phyloP scores from a whole-genome alignment of 2,888 invertebrate species.

The Heliconius aoede region DNA sequence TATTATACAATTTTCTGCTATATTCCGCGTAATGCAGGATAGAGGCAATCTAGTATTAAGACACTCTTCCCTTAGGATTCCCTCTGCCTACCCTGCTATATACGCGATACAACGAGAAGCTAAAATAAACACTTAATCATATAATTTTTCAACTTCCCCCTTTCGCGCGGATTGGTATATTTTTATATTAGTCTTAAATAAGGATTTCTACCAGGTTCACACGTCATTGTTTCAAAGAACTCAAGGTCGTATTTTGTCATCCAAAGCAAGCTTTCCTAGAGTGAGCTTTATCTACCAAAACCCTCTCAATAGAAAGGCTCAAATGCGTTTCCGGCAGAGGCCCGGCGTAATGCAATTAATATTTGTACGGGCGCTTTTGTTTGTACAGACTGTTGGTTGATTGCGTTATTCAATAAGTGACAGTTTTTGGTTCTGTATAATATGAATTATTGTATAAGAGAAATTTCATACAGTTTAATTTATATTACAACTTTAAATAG shows the following conservation, averaged over 20 bases:
- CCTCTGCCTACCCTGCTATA: too few species aligned
- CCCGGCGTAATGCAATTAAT: conserved; percentile 62
- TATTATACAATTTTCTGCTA: not conserved
- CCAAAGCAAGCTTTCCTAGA: not conserved
- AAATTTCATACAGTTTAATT: not conserved
- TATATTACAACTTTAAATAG: not conserved
- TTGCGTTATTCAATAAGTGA: conserved; percentile 44
- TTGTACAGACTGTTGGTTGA: conserved; percentile 50
- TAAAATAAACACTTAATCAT: too few species aligned
- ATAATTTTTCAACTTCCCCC: too few species aligned
- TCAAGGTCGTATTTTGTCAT: too few species aligned
- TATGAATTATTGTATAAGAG: not conserved
- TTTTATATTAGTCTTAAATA: too few species aligned
- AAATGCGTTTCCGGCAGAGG: conserved; percentile 44
- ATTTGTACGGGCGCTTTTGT: conserved; percentile 56
- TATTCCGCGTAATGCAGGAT: too few species aligned
- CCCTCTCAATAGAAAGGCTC: conserved; percentile 33
- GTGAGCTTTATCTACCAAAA: conserved; percentile 3
- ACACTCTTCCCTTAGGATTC: too few species aligned
- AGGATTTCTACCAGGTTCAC: not conserved
- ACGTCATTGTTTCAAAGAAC: not conserved
- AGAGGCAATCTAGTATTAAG: too few species aligned
- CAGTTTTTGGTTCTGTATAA: not conserved
- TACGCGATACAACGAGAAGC: too few species aligned
- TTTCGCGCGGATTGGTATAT: too few species aligned